Base-by-base conservation (phyloP, 2,113 vertebrate genomes). In the Erpornis zantholeuca region DNA sequence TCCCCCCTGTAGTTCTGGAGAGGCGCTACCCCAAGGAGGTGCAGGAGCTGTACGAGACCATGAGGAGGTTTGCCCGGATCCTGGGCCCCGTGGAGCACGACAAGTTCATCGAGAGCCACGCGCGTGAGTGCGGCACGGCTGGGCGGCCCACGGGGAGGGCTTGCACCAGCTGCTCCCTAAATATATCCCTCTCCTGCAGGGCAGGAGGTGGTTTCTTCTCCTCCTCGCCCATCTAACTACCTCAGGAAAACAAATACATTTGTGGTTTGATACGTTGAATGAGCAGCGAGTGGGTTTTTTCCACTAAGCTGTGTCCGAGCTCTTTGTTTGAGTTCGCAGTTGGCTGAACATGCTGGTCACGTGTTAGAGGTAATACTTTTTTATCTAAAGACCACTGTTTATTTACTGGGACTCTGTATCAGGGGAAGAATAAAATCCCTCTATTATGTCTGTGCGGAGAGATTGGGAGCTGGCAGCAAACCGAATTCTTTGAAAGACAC, bases 101-200 rank as follows among this genome's bases (percentile, higher is more conserved):
- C 95, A 99, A 99, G 95, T 99, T 99, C 98, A 99, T 99, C 72
- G 99, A 99, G 97, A 99, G 99, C 95, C 98, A 99, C 23, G 99
- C 99, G 11, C 15, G 99, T 99, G 90, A 98, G 99, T 99, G 11
- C 79, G 40, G 42, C 76, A 50, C 28, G 63, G 19, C 23, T 29
- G 73, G 35, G 40, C 38, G 31, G 56, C 6, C 2, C 29, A 4
- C 53, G 12, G 33, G 22, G 6, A 80, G 8, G 22, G 21, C 15
- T 52, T 82, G 49, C 75, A 64, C 57, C 90, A 61, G 2, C 95
- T 64, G 1, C 7, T 35, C 15, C 84, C 77, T 42, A 31, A 75
- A 76, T 19, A 53, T 0, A n/a, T 18, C 24, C 49, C 54, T 20
- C 54, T 65, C 45, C 61, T 29, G 47, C 24, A 63, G 88, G 79